These are phyloP conservation scores for Palythoa heliodiscus DNA, from an alignment of 92 coral and sea anemone species.

Conservation along the genomic window DNA sequence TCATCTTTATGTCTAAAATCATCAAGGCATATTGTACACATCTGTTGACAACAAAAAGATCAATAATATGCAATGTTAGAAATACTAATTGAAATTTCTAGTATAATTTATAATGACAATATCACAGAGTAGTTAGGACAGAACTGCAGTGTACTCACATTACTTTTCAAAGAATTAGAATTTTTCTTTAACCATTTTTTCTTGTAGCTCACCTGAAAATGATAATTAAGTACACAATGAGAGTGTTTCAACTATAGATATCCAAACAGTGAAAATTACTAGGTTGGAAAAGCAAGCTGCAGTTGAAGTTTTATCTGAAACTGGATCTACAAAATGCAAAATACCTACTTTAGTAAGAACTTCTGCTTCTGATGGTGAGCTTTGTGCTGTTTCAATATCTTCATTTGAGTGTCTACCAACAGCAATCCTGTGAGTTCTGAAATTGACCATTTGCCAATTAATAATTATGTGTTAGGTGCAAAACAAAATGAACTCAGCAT, in stretches of 20 bases:
- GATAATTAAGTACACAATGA: neutral
- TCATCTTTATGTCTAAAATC: constrained; percentile 72
- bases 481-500: neutral
- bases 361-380: neutral
- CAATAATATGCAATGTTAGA: neutral
- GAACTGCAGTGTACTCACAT: constrained; percentile 60
- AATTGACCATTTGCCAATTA: neutral
- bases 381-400: constrained; percentile 23
- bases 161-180: constrained; percentile 61
- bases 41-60: constrained; percentile 34
- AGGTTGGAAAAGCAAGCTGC: no score
- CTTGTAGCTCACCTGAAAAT: constrained; percentile 66
- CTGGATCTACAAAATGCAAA: neutral
- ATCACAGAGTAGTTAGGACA: neutral
- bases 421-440: constrained; percentile 8
- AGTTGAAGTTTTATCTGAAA: no score
- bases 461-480: neutral
- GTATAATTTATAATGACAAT: neutral
- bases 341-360: constrained; percentile 13
- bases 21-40: constrained; percentile 85
- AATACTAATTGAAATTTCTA: neutral
- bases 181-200: constrained; percentile 74
- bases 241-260: no score
- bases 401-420: neutral
- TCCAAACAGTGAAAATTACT: no score